Evolutionary conservation across 1,140 invertebrate genomes (phyloP).

Genomic region (Vanessa tameamea): DNA sequence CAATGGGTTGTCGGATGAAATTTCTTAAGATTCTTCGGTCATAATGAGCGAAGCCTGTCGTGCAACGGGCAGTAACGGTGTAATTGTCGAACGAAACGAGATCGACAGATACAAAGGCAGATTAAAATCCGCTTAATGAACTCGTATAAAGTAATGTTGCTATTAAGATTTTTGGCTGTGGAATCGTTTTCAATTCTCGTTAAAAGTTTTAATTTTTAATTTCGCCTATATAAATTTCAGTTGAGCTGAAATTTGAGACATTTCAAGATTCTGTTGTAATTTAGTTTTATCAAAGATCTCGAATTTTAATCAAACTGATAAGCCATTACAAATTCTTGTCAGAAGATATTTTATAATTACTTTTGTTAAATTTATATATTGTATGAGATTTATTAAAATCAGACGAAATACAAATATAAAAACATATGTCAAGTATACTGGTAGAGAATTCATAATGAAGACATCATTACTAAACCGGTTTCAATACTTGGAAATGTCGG

Average conservation of each 20-base stretch:
- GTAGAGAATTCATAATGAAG: conserved; percentile 75
- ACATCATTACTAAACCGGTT: conserved; percentile 76
- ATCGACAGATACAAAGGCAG: conserved; percentile 73
- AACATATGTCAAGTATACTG: conserved; percentile 27
- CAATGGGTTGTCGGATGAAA: conserved; percentile 79
- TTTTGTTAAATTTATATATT: conserved; percentile 23
- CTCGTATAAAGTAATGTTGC: conserved; percentile 58
- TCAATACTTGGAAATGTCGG: conserved; percentile 45
- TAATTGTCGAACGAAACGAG: conserved; percentile 75
- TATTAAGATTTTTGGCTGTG: conserved; percentile 42
- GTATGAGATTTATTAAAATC: conserved; percentile 5
- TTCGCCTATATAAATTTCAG: conserved; percentile 19
- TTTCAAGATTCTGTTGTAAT: conserved; percentile 32
- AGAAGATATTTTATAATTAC: conserved; percentile 22
- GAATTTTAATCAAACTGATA: conserved; percentile 30
- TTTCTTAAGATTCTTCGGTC: conserved; percentile 78
- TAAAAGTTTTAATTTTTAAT: conserved; percentile 46
- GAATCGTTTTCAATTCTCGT: conserved; percentile 44
- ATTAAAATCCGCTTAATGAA: conserved; percentile 77
- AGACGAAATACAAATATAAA: not conserved
- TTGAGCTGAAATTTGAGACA: conserved; percentile 26
- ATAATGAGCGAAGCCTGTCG: conserved; percentile 74
- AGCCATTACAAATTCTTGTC: conserved; percentile 12
- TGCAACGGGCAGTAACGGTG: conserved; percentile 77
- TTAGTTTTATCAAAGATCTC: conserved; percentile 40